Evolutionary conservation across 2,797 vertebrate species (phyloP).

Genomic region (Uromys caudimaculatus): DNA sequence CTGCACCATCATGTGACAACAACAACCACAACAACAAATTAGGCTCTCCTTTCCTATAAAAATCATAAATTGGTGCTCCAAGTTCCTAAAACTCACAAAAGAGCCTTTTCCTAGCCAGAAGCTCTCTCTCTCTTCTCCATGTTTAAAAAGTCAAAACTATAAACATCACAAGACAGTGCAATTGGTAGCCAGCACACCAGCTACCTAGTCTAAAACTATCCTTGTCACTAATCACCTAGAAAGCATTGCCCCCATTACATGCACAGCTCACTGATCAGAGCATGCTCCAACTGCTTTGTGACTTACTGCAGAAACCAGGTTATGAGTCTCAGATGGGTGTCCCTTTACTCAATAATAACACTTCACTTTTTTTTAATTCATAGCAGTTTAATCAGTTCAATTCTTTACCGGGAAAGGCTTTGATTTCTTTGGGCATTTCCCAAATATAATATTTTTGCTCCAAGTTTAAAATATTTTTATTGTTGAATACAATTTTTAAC

Average conservation of each 20-base stretch:
- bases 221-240: constrained; percentile 45
- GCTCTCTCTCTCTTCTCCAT: background rate
- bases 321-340: constrained; percentile 63
- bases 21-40: background rate
- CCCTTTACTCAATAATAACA: constrained; percentile 48
- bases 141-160: constrained; percentile 36
- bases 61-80: background rate
- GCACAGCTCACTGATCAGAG: constrained; percentile 25
- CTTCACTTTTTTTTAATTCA: constrained; percentile 46
- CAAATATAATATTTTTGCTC: constrained; percentile 73
- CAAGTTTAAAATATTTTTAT: constrained; percentile 47
- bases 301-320: constrained; percentile 60
- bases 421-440: constrained; percentile 65
- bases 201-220: constrained; percentile 11
- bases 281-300: constrained; percentile 25
- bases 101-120: constrained; percentile 27
- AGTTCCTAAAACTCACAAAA: constrained; percentile 15
- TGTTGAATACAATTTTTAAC: constrained; percentile 59
- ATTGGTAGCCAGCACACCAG: background rate
- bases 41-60: constrained; percentile 35
- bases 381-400: constrained; percentile 66
- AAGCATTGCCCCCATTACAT: background rate
- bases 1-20: background rate
- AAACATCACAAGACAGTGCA: constrained; percentile 10
- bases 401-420: constrained; percentile 61